Evolutionary conservation across 2,888 invertebrate genomes (phyloP).

Genomic region (Agonopterix subpropinquella): DNA sequence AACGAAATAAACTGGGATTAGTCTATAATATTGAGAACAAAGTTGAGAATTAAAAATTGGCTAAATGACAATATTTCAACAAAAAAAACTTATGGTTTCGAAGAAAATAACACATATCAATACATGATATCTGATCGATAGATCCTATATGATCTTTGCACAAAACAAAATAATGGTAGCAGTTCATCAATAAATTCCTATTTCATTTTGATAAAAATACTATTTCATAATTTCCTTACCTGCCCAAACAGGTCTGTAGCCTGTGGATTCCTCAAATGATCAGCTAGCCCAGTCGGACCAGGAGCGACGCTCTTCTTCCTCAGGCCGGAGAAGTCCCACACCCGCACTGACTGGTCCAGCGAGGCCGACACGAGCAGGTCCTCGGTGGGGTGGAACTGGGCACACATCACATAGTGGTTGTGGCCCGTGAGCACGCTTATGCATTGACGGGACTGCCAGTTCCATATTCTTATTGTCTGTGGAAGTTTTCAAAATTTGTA

Average conservation of each 20-base stretch:
- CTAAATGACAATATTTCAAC: no score
- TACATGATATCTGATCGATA: no score
- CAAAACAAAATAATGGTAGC: no score
- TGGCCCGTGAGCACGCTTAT: slow-evolving; percentile 97
- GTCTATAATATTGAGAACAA: no score
- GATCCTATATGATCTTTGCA: no score
- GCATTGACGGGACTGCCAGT: slow-evolving; percentile 99
- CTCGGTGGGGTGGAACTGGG: slow-evolving; percentile 97
- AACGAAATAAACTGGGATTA: no score
- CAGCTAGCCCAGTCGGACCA: slow-evolving; percentile 92
- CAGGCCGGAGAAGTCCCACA: slow-evolving; percentile 98
- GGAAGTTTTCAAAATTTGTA: background rate
- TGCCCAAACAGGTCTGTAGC: slow-evolving; percentile 96
- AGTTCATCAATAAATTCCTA: no score
- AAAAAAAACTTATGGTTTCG: no score
- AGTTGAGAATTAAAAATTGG: no score
- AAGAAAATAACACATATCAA: no score
- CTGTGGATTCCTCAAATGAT: slow-evolving; percentile 88
- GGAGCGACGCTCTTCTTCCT: slow-evolving; percentile 99
- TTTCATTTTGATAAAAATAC: no score
- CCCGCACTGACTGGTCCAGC: slow-evolving; percentile 97
- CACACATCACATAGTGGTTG: slow-evolving; percentile 99
- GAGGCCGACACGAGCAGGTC: slow-evolving; percentile 98
- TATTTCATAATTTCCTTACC: slow-evolving; percentile 27
- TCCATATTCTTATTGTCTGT: slow-evolving; percentile 98